These are phyloP conservation scores for Agonopterix alstromeriana DNA, from an alignment of 2,888 invertebrate genomes.

Conservation along the genomic window DNA sequence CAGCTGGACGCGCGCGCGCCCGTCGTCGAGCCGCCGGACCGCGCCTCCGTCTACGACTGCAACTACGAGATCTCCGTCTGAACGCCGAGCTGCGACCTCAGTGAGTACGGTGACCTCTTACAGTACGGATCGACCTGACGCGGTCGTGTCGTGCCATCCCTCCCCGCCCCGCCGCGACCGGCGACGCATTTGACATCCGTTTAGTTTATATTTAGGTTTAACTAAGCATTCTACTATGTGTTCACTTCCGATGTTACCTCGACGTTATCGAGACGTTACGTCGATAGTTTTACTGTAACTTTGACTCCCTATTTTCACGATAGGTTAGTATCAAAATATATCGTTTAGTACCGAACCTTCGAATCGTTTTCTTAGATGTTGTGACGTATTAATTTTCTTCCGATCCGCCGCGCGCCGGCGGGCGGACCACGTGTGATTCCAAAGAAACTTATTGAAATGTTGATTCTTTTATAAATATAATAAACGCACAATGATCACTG, in stretches of 20 bases:
- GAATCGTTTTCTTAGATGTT: constrained; percentile 1
- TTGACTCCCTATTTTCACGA: constrained; percentile 13
- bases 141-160: background rate
- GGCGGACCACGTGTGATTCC: constrained; percentile 17
- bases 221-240: constrained; percentile 12
- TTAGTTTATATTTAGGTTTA: constrained; percentile 5
- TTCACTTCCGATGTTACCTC: constrained; percentile 14
- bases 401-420: constrained; percentile 1
- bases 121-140: constrained; percentile 5
- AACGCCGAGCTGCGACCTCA: constrained; percentile 1
- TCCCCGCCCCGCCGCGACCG: constrained; percentile 1
- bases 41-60: constrained; percentile 94
- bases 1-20: constrained; percentile 86
- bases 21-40: constrained; percentile 80
- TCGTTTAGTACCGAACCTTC: background rate
- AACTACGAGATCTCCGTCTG: constrained; percentile 97
- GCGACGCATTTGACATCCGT: constrained; percentile 3
- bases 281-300: constrained; percentile 1
- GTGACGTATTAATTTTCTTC: constrained; percentile 2
- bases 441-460: constrained; percentile 17
- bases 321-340: constrained; percentile 12
- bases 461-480: constrained; percentile 5
- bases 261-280: background rate
- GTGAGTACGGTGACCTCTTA: background rate
- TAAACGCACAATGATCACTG: constrained; percentile 20